Evolutionary conservation across 2,888 invertebrate genomes (phyloP), one percentile per base, ranked within the genome.

Genomic region (Noctua pronuba): DNA sequence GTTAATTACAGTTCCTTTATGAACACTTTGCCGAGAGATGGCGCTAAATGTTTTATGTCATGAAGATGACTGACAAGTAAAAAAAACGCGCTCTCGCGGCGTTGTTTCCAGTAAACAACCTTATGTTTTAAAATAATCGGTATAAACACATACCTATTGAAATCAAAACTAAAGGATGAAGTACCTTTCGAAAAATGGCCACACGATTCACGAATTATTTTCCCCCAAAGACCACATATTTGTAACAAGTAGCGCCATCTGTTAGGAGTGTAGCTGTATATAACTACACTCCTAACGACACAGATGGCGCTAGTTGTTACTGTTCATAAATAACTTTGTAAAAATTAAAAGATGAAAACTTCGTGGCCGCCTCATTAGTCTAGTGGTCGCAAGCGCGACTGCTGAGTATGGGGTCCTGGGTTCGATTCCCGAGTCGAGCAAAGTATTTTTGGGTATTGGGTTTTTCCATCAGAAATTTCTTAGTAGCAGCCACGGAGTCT

Each of bases 221-320:
- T 44, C 11, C 7, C 2, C 52, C 10, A 44, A 52, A 44, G 31
- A 28, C 7, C 38, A 0, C 16, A 16, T 38, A 49, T 21, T 49
- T 49, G 1, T 46, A 18, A 46, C 6, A 46, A 46, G 18, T 46
- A 46, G 18, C 46, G 46, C 46, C 46, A 46, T 44, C 44, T 18
- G 46, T 46, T 46, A 44, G 13, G 16, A 44, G 44, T 46, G 16
- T 46, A 46, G 44, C n/a, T n/a, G n/a, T n/a, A n/a, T n/a, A n/a
- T 16, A 44, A n/a, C 18, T 75, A n/a, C n/a, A 44, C 24, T 24
- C 21, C 16, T 10, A 35, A 38, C 4, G 18, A 60, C 31, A 80
- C 38, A 80, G 83, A 80, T 80, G 77, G 55, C 83, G 69, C 66
- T 31, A 66, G 35, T 52, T 52, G 28, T 74, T 35, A 13, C 11